Evolutionary conservation across 64 coral and sea anemone genomes (phyloP).

Genomic region (Astreopora myriophthalma): DNA sequence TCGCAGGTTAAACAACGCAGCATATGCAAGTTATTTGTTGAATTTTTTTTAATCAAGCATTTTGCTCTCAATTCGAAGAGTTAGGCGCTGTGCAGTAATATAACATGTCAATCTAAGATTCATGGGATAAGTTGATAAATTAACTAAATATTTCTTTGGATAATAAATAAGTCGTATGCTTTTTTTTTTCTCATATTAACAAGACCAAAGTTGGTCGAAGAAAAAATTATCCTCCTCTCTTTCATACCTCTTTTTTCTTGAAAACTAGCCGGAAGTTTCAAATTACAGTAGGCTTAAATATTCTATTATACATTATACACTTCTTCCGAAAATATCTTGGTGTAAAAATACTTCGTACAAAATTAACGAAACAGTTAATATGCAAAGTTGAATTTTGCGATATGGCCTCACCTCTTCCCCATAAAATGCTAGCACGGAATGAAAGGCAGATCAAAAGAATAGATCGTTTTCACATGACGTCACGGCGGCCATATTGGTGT

Average conservation of each 20-base stretch:
- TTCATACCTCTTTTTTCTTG: slow-evolving; percentile 9
- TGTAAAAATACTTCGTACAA: slow-evolving; percentile 94
- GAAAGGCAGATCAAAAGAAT: too few species aligned
- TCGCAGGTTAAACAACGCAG: background rate
- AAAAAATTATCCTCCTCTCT: background rate
- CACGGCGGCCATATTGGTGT: too few species aligned
- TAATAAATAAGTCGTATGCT: slow-evolving; percentile 45
- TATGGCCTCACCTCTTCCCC: background rate
- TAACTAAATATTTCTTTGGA: slow-evolving; percentile 44
- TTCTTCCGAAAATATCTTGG: slow-evolving; percentile 78
- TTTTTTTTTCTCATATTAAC: slow-evolving; percentile 30
- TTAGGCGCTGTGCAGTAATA: slow-evolving; percentile 20
- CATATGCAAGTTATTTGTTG: background rate
- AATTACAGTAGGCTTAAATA: slow-evolving; percentile 70
- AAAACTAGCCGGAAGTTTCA: slow-evolving; percentile 47
- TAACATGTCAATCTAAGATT: slow-evolving; percentile 28
- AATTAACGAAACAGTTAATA: slow-evolving; percentile 58
- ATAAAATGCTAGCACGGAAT: background rate
- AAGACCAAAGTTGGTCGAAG: slow-evolving; percentile 21
- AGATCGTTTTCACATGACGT: too few species aligned
- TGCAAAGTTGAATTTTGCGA: slow-evolving; percentile 15
- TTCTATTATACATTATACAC: slow-evolving; percentile 81
- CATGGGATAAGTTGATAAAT: slow-evolving; percentile 37
- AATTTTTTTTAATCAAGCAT: slow-evolving; percentile 33
- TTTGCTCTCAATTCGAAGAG: slow-evolving; percentile 6